Percentiles rank a stretch among this genome's conserved stretches.
Evolutionary conservation across 37 sponge, comb jelly and placozoan species (phyloP).

Genomic region (Corticium candelabrum): DNA sequence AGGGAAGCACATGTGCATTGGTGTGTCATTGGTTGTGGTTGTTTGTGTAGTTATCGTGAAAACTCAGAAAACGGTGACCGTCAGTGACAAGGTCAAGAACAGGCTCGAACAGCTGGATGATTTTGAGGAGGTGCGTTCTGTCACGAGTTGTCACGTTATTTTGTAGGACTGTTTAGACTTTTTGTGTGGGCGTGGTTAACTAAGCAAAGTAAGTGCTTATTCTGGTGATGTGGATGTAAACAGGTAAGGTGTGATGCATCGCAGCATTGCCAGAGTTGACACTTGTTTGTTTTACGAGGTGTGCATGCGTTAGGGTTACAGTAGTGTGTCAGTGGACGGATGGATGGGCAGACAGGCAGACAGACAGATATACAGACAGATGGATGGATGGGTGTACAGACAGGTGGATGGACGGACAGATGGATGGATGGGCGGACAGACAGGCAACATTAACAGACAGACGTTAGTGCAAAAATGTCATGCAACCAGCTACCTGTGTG

Average conservation of each 20-base stretch:
- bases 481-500: background rate
- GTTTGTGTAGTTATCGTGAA: constrained; percentile 67
- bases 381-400: too few species aligned
- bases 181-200: background rate
- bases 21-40: background rate
- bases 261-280: background rate
- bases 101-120: constrained; percentile 95
- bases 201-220: background rate
- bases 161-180: too few species aligned
- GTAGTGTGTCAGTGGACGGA: too few species aligned
- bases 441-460: too few species aligned
- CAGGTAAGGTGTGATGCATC: background rate
- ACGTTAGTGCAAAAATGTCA: background rate
- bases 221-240: background rate
- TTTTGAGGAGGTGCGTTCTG: constrained; percentile 76
- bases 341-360: too few species aligned
- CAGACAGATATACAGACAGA: too few species aligned
- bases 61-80: constrained; percentile 54
- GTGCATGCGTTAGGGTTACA: too few species aligned
- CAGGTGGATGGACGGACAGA: too few species aligned
- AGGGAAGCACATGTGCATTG: constrained; percentile 12
- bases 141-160: too few species aligned
- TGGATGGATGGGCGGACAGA: too few species aligned
- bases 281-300: background rate
- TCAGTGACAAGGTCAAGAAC: constrained; percentile 75